These are phyloP conservation scores for Cylloceria caligata DNA, from an alignment of 2,888 invertebrate genomes.

Conservation along the genomic window DNA sequence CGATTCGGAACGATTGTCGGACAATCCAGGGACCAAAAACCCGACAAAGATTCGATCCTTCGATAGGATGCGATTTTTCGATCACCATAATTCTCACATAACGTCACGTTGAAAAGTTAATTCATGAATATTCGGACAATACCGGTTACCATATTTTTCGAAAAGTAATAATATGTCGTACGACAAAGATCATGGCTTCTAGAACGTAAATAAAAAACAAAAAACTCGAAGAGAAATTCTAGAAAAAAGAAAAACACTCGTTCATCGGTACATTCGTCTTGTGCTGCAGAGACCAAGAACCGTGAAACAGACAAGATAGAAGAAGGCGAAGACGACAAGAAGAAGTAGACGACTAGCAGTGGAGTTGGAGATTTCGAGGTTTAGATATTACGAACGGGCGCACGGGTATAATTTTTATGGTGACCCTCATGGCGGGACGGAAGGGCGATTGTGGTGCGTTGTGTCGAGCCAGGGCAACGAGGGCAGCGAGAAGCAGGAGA, in stretches of 20 bases:
- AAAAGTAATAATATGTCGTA: constrained; percentile 32
- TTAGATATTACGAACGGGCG: constrained; percentile 75
- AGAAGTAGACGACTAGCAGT: constrained; percentile 31
- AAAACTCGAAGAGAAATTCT: neutral
- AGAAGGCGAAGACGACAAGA: constrained; percentile 24
- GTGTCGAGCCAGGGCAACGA: constrained; percentile 21
- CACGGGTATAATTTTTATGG: constrained; percentile 80
- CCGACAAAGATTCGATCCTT: neutral
- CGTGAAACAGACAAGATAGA: constrained; percentile 18
- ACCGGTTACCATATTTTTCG: neutral
- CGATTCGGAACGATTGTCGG: constrained; percentile 12
- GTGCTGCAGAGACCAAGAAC: constrained; percentile 4
- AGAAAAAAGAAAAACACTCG: neutral
- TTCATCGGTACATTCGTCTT: constrained; percentile 24
- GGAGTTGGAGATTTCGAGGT: constrained; percentile 69
- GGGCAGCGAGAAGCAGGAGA: constrained; percentile 34
- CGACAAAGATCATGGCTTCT: constrained; percentile 22
- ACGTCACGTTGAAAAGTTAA: neutral
- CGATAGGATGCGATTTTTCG: constrained; percentile 1
- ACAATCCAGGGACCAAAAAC: constrained; percentile 3
- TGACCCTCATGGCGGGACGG: constrained; percentile 72
- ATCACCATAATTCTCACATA: constrained; percentile 10
- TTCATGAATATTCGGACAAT: neutral
- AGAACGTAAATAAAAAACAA: neutral
- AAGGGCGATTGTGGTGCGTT: constrained; percentile 62